Evolutionary conservation across 2,888 invertebrate species (phyloP).

Genomic region (Phragmatobia fuliginosa): DNA sequence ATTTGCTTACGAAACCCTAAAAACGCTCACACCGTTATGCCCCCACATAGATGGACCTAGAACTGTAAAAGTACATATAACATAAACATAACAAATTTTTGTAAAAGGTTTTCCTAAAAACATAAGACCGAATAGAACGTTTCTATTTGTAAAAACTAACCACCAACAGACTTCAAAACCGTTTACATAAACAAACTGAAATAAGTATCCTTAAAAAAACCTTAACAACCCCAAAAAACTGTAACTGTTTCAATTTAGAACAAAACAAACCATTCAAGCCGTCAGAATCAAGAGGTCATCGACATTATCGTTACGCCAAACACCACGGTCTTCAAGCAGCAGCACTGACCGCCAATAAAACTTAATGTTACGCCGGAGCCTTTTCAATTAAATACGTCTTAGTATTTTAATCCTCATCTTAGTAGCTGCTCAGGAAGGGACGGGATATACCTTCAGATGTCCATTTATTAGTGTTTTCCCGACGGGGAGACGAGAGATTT

Average conservation of each 20-base stretch:
- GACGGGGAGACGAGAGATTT: background rate
- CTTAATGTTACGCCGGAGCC: slow-evolving; percentile 63
- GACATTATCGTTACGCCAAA: slow-evolving; percentile 63
- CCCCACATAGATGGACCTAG: background rate
- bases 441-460: slow-evolving; percentile 39
- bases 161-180: background rate
- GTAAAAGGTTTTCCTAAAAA: background rate
- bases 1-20: too few relatives aligned
- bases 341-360: slow-evolving; percentile 70
- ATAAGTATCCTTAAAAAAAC: slow-evolving; percentile 2
- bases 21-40: background rate
- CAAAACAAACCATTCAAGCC: slow-evolving; percentile 46
- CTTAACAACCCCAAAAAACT: slow-evolving; percentile 4
- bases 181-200: background rate
- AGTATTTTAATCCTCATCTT: slow-evolving; percentile 63
- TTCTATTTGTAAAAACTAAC: too few relatives aligned
- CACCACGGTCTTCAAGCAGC: slow-evolving; percentile 46
- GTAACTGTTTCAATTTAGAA: slow-evolving; percentile 24
- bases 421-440: slow-evolving; percentile 44
- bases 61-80: background rate
- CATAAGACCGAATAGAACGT: background rate
- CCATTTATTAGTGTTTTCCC: slow-evolving; percentile 23
- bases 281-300: slow-evolving; percentile 49
- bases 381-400: slow-evolving; percentile 76
- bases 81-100: background rate